A percentile compares a stretch with the other conserved stretches of the same genome.
Evolutionary conservation across 2,113 vertebrate species (phyloP).

Genomic region (Semicossyphus pulcher): DNA sequence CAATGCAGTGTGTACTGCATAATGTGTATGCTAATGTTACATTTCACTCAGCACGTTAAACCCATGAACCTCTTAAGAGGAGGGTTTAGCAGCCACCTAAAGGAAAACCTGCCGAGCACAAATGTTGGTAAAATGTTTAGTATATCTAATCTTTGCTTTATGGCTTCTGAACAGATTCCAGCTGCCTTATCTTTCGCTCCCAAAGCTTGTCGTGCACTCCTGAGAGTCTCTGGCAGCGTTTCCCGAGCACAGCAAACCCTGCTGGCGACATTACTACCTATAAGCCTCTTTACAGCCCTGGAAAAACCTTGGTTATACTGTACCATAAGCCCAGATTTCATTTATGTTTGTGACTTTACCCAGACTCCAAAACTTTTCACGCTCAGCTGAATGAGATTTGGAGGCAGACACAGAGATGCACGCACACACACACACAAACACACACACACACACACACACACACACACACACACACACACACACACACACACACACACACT

Average conservation of each 20-base stretch:
- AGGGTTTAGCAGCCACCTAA: slow-evolving; percentile 36
- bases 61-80: slow-evolving; percentile 5
- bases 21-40: slow-evolving; percentile 20
- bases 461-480: slow-evolving; percentile 14
- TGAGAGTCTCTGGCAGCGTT: slow-evolving; percentile 42
- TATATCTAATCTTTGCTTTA: slow-evolving; percentile 65
- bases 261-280: slow-evolving; percentile 66
- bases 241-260: slow-evolving; percentile 59
- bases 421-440: slow-evolving; percentile 4
- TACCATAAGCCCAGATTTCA: slow-evolving; percentile 69
- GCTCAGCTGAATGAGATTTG: slow-evolving; percentile 69
- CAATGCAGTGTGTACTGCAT: not conserved
- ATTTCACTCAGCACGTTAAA: slow-evolving; percentile 47
- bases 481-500: slow-evolving; percentile 27
- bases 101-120: slow-evolving; percentile 10
- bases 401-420: slow-evolving; percentile 43
- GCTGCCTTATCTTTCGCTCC: slow-evolving; percentile 58
- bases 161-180: slow-evolving; percentile 62
- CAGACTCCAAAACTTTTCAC: slow-evolving; percentile 73
- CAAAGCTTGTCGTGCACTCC: slow-evolving; percentile 58
- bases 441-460: slow-evolving; percentile 22
- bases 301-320: slow-evolving; percentile 67
- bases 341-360: slow-evolving; percentile 75
- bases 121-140: slow-evolving; percentile 60
- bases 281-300: slow-evolving; percentile 74